Base-by-base conservation (phyloP, 2,113 vertebrate genomes). In the Herpetotheres cachinnans region DNA sequence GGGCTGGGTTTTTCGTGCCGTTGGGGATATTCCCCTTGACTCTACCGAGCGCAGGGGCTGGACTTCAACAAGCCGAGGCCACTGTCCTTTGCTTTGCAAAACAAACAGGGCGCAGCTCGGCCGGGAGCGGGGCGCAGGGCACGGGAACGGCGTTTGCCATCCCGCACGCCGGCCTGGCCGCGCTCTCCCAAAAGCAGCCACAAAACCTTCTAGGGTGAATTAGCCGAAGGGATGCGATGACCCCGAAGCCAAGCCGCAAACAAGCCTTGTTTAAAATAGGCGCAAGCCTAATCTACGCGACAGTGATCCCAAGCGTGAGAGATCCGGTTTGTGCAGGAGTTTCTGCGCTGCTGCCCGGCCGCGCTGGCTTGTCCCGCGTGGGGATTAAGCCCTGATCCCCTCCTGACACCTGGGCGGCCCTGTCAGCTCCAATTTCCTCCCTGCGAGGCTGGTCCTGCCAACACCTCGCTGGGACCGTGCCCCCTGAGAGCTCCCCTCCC, bases 351-450 rank as follows among this genome's bases (percentile, higher is more conserved):
- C 50, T 34, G 87, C 91, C 42, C 55, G 16, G 67, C 83, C 9
- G 29, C 46, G 58, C 52, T 44, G 73, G 40, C 8, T 69, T 2
- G 71, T 83, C 44, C 10, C 69, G 42, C 14, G 42, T 42, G 42
- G 90, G 80, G 96, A 95, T 97, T 97, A 97, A 86, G 78, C 34
- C 4, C 7, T 97, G 96, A 97, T 97, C 96, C 94, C 36, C 40
- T 92, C 86, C 93, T 30, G 91, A 82, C 96, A 95, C 87, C 85
- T 89, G 85, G 66, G 42, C 6, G n/a, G 59, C n/a, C 58, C 74
- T 73, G 80, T 79, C 81, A 4, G 15, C 32, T 85, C 59, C 27
- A 25, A 62, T 95, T 81, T 61, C 10, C 58, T 91, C 82, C 44
- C 29, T 3, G 74, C 7, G 2, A 69, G 26, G 30, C 25, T 30